A percentile compares a stretch with the other conserved stretches of the same genome.
These are phyloP conservation scores for Dinomys branickii DNA, from an alignment of 2,113 vertebrate species.

Conservation along the genomic window DNA sequence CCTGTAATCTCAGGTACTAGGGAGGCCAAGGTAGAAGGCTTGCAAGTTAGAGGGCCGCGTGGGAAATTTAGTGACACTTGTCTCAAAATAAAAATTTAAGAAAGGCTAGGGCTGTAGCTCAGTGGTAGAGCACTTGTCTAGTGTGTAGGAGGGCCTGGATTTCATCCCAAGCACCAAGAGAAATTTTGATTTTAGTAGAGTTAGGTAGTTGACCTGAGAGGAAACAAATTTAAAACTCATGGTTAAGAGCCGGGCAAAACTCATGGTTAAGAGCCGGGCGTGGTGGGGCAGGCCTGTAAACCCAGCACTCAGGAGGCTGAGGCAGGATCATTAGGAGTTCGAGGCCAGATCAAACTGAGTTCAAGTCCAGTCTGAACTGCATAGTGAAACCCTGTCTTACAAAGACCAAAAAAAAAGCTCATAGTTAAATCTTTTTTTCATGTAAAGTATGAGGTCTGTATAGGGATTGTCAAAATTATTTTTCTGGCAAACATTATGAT, in stretches of 20 bases:
- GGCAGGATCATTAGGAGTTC: too few relatives aligned
- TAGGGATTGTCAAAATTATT: slow-evolving; percentile 7
- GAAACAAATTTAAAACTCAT: too few relatives aligned
- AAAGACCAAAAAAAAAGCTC: too few relatives aligned
- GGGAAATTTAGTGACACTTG: neutral
- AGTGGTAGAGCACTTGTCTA: neutral
- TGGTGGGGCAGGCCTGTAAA: too few relatives aligned
- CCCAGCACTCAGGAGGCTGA: too few relatives aligned
- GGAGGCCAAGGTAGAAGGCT: neutral
- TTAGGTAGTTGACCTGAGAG: neutral
- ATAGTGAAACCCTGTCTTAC: too few relatives aligned
- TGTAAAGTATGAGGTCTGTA: neutral
- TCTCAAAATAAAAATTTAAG: neutral
- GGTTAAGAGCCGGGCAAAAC: too few relatives aligned
- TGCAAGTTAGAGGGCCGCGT: neutral
- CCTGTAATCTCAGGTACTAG: neutral
- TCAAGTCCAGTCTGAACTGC: too few relatives aligned
- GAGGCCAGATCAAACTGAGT: too few relatives aligned
- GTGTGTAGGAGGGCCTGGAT: neutral
- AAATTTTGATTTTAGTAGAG: neutral
- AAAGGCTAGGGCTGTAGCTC: neutral
- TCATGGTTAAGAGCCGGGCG: too few relatives aligned
- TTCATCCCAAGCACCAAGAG: neutral
- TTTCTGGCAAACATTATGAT: slow-evolving; percentile 10
- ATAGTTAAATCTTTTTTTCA: neutral